Percentiles rank a stretch among this genome's conserved stretches.
Evolutionary conservation across 2,888 invertebrate genomes (phyloP).

Genomic region (Thera obeliscata): DNA sequence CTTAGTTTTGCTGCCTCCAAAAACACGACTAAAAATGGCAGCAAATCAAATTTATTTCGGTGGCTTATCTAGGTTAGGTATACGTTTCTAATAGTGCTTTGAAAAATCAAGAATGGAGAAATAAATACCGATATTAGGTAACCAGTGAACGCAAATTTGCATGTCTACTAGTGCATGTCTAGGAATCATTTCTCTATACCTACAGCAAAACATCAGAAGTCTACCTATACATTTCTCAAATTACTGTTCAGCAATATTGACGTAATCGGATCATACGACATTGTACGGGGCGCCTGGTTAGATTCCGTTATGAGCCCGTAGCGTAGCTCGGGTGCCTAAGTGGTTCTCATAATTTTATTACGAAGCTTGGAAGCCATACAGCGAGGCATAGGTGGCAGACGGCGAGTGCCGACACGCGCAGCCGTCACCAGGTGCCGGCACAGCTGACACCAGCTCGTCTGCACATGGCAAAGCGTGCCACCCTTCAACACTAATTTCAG

Average conservation of each 20-base stretch:
- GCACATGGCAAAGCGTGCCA: slow-evolving; percentile 68
- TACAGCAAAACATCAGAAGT: slow-evolving; percentile 10
- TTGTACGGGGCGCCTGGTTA: slow-evolving; percentile 29
- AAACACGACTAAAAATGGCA: no score
- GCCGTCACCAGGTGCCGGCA: slow-evolving; percentile 62
- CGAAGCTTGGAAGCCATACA: slow-evolving; percentile 67
- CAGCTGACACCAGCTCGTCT: slow-evolving; percentile 63
- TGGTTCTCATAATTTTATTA: slow-evolving; percentile 57
- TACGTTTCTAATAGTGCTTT: no score
- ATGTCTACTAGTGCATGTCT: slow-evolving; percentile 9
- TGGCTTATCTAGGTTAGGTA: no score
- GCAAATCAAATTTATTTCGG: no score
- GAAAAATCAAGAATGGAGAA: no score
- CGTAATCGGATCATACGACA: slow-evolving; percentile 38
- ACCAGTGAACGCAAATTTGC: no score
- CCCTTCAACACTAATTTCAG: slow-evolving; percentile 47
- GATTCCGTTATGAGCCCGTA: slow-evolving; percentile 23
- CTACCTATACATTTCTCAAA: slow-evolving; percentile 8
- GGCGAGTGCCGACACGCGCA: slow-evolving; percentile 35
- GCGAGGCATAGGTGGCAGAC: slow-evolving; percentile 39
- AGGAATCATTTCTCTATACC: slow-evolving; percentile 18
- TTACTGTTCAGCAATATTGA: slow-evolving; percentile 33
- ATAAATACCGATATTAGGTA: no score
- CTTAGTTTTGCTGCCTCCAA: no score
- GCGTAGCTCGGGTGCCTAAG: slow-evolving; percentile 42